phyloP scores from a whole-genome alignment of 1,140 invertebrate species.

The Aphis craccivora region DNA sequence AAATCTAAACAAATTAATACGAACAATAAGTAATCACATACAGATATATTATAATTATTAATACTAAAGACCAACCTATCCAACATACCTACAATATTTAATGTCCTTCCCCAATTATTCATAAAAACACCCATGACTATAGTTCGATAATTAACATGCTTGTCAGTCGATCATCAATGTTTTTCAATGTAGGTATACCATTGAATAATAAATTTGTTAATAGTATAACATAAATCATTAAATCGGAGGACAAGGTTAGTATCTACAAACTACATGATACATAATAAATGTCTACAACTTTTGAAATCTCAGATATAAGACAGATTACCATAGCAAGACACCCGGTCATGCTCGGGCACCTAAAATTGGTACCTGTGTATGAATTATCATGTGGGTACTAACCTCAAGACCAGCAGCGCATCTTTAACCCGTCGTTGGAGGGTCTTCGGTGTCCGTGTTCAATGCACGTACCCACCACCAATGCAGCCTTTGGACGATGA shows the following conservation, averaged over 20 bases:
- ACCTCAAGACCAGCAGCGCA: conserved; percentile 13
- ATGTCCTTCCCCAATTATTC: not conserved
- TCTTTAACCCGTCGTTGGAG: not conserved
- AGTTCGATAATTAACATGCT: not conserved
- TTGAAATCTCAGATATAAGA: not conserved
- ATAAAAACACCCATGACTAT: not conserved
- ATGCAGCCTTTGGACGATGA: not conserved
- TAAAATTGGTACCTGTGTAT: not conserved
- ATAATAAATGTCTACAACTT: not conserved
- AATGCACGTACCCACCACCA: conserved; percentile 25
- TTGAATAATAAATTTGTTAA: not conserved
- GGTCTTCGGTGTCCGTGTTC: not conserved
- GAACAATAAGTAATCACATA: not conserved
- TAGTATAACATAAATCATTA: not conserved
- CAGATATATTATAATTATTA: not conserved
- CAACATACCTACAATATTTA: not conserved
- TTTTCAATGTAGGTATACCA: not conserved
- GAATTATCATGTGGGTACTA: not conserved
- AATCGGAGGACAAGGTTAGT: not conserved
- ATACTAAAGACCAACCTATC: not conserved
- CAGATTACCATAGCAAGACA: not conserved
- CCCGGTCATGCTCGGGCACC: not conserved
- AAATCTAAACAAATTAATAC: not conserved
- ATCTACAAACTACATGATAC: not conserved
- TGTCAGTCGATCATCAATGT: not conserved